Percentiles rank a stretch among this genome's conserved stretches.
phyloP scores from a whole-genome alignment of 2,888 invertebrate species.

The Pristionchus fissidentatus region DNA sequence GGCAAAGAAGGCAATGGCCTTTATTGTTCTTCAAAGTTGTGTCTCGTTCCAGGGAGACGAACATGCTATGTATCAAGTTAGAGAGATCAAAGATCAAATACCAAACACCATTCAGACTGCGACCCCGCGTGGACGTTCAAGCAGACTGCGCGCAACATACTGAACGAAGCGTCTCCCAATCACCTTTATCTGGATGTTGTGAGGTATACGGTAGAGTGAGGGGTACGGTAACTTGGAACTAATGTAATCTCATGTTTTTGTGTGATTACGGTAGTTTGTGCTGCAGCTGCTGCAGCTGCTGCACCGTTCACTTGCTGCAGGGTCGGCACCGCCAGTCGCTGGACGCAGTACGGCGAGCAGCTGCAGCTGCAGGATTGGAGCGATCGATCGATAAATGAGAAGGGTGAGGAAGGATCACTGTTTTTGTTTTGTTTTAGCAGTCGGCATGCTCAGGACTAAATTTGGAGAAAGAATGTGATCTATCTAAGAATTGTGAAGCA shows the following conservation, averaged over 20 bases:
- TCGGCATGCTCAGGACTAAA: too few species aligned
- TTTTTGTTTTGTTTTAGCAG: not conserved
- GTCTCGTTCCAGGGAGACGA: too few species aligned
- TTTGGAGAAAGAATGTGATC: too few species aligned
- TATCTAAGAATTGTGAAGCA: not conserved
- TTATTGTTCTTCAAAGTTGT: too few species aligned
- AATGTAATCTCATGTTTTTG: not conserved
- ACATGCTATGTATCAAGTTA: too few species aligned
- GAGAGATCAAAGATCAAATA: too few species aligned
- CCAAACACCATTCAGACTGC: conserved; percentile 24
- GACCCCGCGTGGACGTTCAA: conserved; percentile 33
- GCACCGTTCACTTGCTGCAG: not conserved
- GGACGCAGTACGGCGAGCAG: conserved; percentile 30
- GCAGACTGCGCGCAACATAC: conserved; percentile 3
- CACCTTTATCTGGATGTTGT: conserved; percentile 28
- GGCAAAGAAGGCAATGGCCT: too few species aligned
- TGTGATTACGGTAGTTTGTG: too few species aligned
- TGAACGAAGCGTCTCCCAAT: not conserved
- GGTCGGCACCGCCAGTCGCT: not conserved
- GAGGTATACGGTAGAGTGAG: not conserved
- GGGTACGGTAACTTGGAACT: not conserved
- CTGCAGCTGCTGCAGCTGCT: too few species aligned
- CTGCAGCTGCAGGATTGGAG: not conserved
- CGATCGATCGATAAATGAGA: conserved; percentile 32
- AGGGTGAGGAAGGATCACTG: not conserved